phyloP scores from a whole-genome alignment of 2,888 invertebrate genomes.

The Mactromeris polynyma region DNA sequence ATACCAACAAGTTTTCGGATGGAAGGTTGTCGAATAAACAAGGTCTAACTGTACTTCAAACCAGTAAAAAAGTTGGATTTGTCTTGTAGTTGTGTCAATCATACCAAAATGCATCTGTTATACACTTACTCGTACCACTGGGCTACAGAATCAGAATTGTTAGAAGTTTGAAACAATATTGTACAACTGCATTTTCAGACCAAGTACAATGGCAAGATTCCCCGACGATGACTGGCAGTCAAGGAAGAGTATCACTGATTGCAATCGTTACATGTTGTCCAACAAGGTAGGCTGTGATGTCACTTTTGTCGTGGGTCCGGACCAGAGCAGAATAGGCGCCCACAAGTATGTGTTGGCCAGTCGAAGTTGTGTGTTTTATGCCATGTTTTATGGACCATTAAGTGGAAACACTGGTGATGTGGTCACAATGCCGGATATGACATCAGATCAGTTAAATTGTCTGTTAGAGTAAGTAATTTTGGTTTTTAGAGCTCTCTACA shows the following conservation, averaged over 20 bases:
- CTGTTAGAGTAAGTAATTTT: constrained; percentile 66
- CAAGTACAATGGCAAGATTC: background rate
- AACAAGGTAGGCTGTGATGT: constrained; percentile 72
- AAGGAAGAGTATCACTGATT: constrained; percentile 64
- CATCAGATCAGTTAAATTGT: constrained; percentile 67
- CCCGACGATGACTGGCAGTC: constrained; percentile 71
- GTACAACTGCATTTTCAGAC: background rate
- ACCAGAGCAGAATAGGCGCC: constrained; percentile 52
- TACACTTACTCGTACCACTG: no score
- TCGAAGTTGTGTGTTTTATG: constrained; percentile 74
- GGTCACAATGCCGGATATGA: constrained; percentile 71
- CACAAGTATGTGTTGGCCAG: constrained; percentile 75
- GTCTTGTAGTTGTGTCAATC: no score
- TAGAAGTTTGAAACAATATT: no score
- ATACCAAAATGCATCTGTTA: no score
- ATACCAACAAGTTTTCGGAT: no score
- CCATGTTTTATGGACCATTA: constrained; percentile 71
- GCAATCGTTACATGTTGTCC: constrained; percentile 71
- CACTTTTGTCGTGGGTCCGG: constrained; percentile 68
- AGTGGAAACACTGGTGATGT: constrained; percentile 52
- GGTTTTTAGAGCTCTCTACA: no score
- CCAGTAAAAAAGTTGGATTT: no score
- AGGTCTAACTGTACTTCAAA: no score
- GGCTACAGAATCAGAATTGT: no score
- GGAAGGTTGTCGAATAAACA: no score